Evolutionary conservation across 1,140 invertebrate species (phyloP).

Genomic region (Gonatopus flavifemur): DNA sequence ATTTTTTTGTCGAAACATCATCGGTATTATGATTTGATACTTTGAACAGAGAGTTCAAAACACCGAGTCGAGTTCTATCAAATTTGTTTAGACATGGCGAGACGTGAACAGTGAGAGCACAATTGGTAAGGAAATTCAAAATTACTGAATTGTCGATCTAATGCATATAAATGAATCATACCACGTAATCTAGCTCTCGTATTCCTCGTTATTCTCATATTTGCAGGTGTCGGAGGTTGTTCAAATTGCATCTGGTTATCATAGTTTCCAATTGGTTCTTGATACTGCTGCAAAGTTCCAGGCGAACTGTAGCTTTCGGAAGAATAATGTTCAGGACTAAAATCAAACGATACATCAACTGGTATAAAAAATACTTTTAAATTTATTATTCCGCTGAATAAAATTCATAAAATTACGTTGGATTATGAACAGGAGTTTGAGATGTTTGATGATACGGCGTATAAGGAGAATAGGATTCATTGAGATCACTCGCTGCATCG

Average conservation of each 20-base stretch:
- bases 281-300: slow-evolving; percentile 47
- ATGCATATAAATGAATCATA: slow-evolving; percentile 20
- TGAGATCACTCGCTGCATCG: slow-evolving; percentile 58
- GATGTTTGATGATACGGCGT: slow-evolving; percentile 53
- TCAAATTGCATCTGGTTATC: slow-evolving; percentile 50
- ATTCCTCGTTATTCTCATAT: slow-evolving; percentile 59
- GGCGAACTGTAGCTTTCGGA: slow-evolving; percentile 51
- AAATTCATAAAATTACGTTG: slow-evolving; percentile 35
- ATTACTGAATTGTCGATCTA: slow-evolving; percentile 4
- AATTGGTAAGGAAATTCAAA: no score
- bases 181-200: slow-evolving; percentile 55
- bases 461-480: slow-evolving; percentile 55
- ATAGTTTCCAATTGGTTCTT: slow-evolving; percentile 42
- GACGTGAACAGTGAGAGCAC: no score
- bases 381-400: not conserved
- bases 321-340: slow-evolving; percentile 51
- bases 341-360: slow-evolving; percentile 10
- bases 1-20: no score
- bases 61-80: no score
- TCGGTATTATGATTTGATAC: no score
- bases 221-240: slow-evolving; percentile 49
- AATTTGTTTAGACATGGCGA: no score
- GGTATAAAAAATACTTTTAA: slow-evolving; percentile 11
- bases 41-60: no score
- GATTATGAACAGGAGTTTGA: slow-evolving; percentile 56